These are phyloP conservation scores for Drosophila ficusphila DNA, from an alignment of 1,140 invertebrate species.

Conservation along the genomic window DNA sequence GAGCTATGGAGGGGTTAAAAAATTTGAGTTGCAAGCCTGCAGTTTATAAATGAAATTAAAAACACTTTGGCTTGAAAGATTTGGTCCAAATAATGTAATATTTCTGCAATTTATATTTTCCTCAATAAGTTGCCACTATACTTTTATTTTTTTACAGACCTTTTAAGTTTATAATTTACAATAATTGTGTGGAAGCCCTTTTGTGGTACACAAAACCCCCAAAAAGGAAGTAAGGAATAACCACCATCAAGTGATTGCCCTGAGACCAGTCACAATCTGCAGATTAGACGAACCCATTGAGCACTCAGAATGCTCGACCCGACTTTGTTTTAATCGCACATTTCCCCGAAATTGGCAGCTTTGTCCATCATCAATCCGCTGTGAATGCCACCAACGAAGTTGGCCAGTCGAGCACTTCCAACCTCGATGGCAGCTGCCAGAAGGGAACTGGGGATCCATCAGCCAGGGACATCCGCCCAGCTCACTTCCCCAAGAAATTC, in stretches of 20 bases:
- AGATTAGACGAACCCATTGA: constrained; percentile 40
- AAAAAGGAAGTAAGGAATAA: background rate
- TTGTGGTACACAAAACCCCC: no score
- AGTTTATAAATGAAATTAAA: no score
- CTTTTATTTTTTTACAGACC: no score
- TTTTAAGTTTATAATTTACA: background rate
- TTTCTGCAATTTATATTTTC: no score
- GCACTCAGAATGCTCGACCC: constrained; percentile 22
- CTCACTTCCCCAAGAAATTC: constrained; percentile 60
- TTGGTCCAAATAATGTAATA: no score
- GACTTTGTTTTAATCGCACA: constrained; percentile 38
- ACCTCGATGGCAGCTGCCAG: constrained; percentile 59
- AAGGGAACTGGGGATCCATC: background rate
- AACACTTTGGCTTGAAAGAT: no score
- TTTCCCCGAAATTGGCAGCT: constrained; percentile 51
- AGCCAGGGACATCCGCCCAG: constrained; percentile 55
- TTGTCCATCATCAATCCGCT: constrained; percentile 32
- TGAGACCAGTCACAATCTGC: constrained; percentile 1
- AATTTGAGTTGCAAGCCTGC: no score
- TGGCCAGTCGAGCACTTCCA: constrained; percentile 23
- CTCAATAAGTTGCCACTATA: no score
- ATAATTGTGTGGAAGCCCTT: background rate
- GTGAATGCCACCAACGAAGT: constrained; percentile 63
- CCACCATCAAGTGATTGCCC: background rate
- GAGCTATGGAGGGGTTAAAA: background rate